A percentile compares a stretch with the other conserved stretches of the same genome.
Conservation (phyloP, 2,888 invertebrate species). For the Drosophila subquinaria region DNA sequence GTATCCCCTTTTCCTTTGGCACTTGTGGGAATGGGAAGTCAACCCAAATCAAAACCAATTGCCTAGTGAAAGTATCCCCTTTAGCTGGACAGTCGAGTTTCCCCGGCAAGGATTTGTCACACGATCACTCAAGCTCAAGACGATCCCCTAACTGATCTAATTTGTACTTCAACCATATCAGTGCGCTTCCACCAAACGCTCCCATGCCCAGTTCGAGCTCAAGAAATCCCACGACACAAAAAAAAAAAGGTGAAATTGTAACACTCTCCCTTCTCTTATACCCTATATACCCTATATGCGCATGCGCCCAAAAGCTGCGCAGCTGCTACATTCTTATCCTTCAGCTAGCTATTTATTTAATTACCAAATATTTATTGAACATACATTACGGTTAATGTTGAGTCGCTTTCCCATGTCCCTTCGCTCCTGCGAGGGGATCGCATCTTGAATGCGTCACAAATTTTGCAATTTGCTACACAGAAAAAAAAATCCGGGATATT, state of each 20-base stretch:
- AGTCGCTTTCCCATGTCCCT: conserved; percentile 58
- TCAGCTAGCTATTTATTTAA: conserved; percentile 72
- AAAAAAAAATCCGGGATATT: no score
- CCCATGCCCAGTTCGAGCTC: conserved; percentile 47
- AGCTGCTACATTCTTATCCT: conserved; percentile 62
- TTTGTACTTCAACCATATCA: conserved; percentile 44
- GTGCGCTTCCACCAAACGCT: conserved; percentile 51
- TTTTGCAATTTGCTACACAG: conserved; percentile 81
- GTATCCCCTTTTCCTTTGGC: conserved; percentile 13
- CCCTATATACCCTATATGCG: conserved; percentile 3
- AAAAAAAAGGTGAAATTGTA: conserved; percentile 72
- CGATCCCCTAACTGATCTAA: conserved; percentile 42
- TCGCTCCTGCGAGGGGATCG: conserved; percentile 28
- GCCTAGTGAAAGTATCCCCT: conserved; percentile 2
- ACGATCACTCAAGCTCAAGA: conserved; percentile 35
- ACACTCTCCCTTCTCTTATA: conserved; percentile 53
- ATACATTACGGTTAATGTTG: conserved; percentile 77
- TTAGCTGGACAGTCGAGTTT: not conserved
- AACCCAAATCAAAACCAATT: not conserved
- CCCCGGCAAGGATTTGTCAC: conserved; percentile 39
- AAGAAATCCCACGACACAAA: conserved; percentile 61
- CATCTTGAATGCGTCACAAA: conserved; percentile 66
- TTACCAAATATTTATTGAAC: conserved; percentile 82
- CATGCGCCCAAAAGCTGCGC: conserved; percentile 69
- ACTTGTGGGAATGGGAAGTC: not conserved